Conservation (phyloP, 1,140 invertebrate genomes). For the Drosophila sp. region DNA sequence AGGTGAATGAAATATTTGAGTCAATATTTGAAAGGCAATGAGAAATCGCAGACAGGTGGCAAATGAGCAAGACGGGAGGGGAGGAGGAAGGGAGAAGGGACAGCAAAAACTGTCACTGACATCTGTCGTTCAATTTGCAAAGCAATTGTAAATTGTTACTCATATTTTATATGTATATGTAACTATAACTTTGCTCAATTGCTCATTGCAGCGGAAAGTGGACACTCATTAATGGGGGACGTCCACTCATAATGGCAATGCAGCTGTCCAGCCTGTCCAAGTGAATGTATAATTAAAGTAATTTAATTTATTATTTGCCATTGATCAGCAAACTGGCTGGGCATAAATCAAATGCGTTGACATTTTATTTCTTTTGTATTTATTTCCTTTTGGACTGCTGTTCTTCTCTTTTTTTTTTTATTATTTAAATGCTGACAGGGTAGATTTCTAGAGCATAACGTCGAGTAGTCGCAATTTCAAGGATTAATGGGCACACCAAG, state of each 20-base stretch:
- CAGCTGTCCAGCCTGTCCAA: conserved; percentile 55
- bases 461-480: neutral
- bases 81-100: neutral
- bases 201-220: conserved; percentile 31
- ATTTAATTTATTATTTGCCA: conserved; percentile 80
- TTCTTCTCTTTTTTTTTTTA: no score
- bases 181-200: conserved; percentile 27
- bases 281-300: conserved; percentile 72
- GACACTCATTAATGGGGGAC: conserved; percentile 45
- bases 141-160: conserved; percentile 64
- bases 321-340: conserved; percentile 71
- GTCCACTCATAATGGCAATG: conserved; percentile 19
- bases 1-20: conserved; percentile 61
- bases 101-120: conserved; percentile 53
- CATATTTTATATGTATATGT: conserved; percentile 45
- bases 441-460: conserved; percentile 34
- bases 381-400: conserved; percentile 8
- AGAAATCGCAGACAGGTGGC: conserved; percentile 7
- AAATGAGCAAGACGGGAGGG: neutral
- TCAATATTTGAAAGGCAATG: conserved; percentile 22
- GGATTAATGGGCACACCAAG: neutral
- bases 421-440: conserved; percentile 67
- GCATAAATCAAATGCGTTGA: conserved; percentile 69
- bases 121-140: conserved; percentile 61
- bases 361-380: conserved; percentile 41